Conservation (phyloP, 2,797 vertebrate species). For the Cyclopterus lumpus region DNA sequence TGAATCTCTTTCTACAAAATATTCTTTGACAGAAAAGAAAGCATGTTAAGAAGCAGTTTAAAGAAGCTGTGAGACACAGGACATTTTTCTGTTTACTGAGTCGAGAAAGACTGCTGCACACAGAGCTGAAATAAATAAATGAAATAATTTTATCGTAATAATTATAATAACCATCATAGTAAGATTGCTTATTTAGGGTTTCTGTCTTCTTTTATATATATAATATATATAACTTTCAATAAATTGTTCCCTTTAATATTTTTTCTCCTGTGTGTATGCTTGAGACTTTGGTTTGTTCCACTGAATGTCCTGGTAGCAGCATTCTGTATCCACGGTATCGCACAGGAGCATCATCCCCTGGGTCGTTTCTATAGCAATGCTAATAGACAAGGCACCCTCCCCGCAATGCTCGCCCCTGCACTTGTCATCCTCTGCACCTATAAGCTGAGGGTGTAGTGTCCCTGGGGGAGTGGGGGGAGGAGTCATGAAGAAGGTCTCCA, state of each 20-base stretch:
- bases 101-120: conserved; percentile 86
- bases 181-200: conserved; percentile 86
- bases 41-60: conserved; percentile 32
- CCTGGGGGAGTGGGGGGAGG: conserved; percentile 43
- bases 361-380: conserved; percentile 83
- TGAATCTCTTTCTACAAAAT: conserved; percentile 1
- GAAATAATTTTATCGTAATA: conserved; percentile 88
- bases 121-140: conserved; percentile 90
- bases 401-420: conserved; percentile 49
- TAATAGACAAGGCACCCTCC: conserved; percentile 76
- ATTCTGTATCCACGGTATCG: conserved; percentile 83
- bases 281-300: conserved; percentile 85
- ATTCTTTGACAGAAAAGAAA: conserved; percentile 2
- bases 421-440: conserved; percentile 62
- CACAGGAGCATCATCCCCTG: conserved; percentile 81
- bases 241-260: conserved; percentile 85
- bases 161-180: conserved; percentile 88
- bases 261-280: conserved; percentile 81
- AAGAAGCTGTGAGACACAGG: conserved; percentile 63
- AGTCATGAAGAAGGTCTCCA: conserved; percentile 73
- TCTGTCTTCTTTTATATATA: conserved; percentile 84
- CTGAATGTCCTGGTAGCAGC: conserved; percentile 86
- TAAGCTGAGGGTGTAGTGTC: conserved; percentile 63
- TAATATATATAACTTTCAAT: conserved; percentile 84
- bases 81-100: conserved; percentile 86